Evolutionary conservation across 2,888 invertebrate genomes (phyloP).

Genomic region (Formica aserva): DNA sequence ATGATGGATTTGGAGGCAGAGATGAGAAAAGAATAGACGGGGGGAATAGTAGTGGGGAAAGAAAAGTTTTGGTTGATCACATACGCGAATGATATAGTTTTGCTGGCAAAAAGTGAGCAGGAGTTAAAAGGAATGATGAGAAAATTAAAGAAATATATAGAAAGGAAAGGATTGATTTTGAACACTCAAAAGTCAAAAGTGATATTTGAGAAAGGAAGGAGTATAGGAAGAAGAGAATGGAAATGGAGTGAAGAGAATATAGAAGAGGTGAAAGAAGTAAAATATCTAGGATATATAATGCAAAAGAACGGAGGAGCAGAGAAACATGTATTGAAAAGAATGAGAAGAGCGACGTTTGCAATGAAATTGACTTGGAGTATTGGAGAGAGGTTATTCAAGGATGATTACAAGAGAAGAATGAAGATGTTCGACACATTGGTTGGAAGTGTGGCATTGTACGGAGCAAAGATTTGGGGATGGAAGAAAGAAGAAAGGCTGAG

Average conservation of each 20-base stretch:
- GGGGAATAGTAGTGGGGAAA: not conserved
- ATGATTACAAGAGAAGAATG: not conserved
- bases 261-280: not conserved
- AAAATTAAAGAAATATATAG: not conserved
- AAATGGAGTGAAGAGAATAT: not conserved
- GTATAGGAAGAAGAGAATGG: too few relatives aligned
- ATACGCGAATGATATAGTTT: not conserved
- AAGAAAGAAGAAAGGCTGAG: not conserved
- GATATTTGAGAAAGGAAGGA: not conserved
- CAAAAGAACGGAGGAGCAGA: conserved; percentile 15
- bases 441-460: conserved; percentile 2
- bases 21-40: not conserved
- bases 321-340: conserved; percentile 9
- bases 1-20: too few relatives aligned
- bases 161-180: not conserved
- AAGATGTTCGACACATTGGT: not conserved
- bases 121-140: not conserved
- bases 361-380: conserved; percentile 31
- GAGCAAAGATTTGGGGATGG: conserved; percentile 21
- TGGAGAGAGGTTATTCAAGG: conserved; percentile 16
- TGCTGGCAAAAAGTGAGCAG: not conserved
- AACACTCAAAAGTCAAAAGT: not conserved
- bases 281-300: not conserved
- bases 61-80: not conserved
- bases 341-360: not conserved